A percentile compares a stretch with the other conserved stretches of the same genome.
Conservation (phyloP, 2,797 vertebrate genomes). For the Eutrigla gurnardus region DNA sequence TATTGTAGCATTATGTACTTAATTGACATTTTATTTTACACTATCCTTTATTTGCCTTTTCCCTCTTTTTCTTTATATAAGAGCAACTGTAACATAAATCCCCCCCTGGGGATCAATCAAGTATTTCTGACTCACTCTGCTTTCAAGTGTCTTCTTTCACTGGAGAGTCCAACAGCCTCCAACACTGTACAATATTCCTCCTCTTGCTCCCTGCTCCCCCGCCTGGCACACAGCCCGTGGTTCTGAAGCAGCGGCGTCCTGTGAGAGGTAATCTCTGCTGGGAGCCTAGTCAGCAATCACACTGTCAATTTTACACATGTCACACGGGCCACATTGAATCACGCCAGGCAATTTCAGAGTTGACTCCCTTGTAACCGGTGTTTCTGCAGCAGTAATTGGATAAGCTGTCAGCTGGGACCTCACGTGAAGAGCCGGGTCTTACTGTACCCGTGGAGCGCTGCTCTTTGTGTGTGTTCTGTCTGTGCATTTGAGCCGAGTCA, state of each 20-base stretch:
- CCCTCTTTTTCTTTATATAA: no score
- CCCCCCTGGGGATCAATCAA: no score
- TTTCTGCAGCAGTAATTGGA: constrained; percentile 61
- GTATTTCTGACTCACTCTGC: not conserved
- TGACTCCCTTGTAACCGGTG: constrained; percentile 51
- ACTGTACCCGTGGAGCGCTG: constrained; percentile 16
- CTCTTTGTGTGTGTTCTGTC: not conserved
- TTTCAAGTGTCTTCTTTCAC: constrained; percentile 30
- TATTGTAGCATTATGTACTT: no score
- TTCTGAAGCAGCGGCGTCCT: constrained; percentile 32
- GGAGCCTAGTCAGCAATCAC: constrained; percentile 57
- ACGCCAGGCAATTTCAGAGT: constrained; percentile 62
- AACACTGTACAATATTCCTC: constrained; percentile 19
- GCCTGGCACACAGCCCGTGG: constrained; percentile 43
- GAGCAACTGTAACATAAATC: no score
- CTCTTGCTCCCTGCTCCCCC: not conserved
- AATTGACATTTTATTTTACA: no score
- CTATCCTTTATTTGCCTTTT: no score
- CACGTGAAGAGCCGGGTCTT: constrained; percentile 13
- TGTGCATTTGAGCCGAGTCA: not conserved
- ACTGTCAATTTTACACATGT: constrained; percentile 60
- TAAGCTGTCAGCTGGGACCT: constrained; percentile 61
- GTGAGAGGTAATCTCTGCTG: constrained; percentile 54
- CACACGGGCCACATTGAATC: constrained; percentile 48
- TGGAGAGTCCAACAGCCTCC: constrained; percentile 22